Evolutionary conservation across 1,140 invertebrate species (phyloP), one percentile per base, ranked within the genome.

Genomic region (Gryllus bimaculatus): DNA sequence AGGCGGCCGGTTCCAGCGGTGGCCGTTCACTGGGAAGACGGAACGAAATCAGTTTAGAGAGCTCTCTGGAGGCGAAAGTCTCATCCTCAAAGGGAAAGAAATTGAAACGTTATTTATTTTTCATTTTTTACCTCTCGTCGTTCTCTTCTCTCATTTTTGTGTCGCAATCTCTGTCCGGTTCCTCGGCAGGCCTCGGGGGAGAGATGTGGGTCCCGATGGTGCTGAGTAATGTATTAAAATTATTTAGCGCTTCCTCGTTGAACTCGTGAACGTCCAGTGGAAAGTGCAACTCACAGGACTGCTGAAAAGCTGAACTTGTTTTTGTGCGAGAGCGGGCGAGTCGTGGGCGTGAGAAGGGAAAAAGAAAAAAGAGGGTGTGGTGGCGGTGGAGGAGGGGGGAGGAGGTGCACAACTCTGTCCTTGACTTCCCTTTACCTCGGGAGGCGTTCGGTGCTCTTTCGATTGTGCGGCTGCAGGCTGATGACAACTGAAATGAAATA

Each of bases 181-280:
- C 54, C 18, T 18, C 10, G 2, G 10, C 10, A 66, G 10, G 7
- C 54, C 18, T 66, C 54, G 2, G 18, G 54, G 54, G 3, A 0
- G 18, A 66, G 54, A 66, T 66, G 54, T 66, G 54, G 54, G 54
- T 66, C 18, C 18, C 54, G 54, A 66, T 66, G 54, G 18, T 66
- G 54, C 54, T 66, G 54, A 66, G 54, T 66, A 66, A 66, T 66
- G 54, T 66, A 66, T 66, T 66, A 66, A 66, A 66, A 66, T 66
- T 66, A 10, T 66, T 66, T 66, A 10, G 54, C 18, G 54, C 18
- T 66, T 66, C 54, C 54, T 66, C 7, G 54, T 66, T 13, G 10
- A 10, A 66, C 54, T 66, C 54, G 54, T 66, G 54, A 66, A 66
- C 54, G 10, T 66, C 18, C 54, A 13, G 2, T 0, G 54, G 18